Conservation (phyloP, 92 coral and sea anemone species). For the Epizoanthus illoricatus region DNA sequence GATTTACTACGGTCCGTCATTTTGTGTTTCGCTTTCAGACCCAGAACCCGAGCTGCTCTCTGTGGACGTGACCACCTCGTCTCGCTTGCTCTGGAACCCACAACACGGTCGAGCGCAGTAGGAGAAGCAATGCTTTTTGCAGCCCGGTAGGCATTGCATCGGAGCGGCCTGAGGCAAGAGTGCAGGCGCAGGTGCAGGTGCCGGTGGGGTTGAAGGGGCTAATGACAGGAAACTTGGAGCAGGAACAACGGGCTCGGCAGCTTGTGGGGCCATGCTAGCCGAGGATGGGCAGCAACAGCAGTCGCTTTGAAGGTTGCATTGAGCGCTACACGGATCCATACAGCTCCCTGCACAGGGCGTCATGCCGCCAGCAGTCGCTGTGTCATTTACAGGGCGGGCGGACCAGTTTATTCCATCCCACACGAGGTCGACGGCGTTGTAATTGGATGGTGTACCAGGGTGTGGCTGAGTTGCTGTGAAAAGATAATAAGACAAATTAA, state of each 20-base stretch:
- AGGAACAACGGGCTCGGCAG: neutral
- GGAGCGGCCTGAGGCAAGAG: constrained; percentile 48
- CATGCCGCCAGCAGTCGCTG: constrained; percentile 42
- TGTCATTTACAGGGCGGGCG: constrained; percentile 45
- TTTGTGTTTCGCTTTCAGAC: constrained; percentile 3
- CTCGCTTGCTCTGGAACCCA: constrained; percentile 66
- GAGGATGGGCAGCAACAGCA: constrained; percentile 84
- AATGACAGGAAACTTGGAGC: constrained; percentile 39
- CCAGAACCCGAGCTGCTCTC: constrained; percentile 47
- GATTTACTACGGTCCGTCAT: constrained; percentile 8
- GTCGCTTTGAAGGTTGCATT: constrained; percentile 64
- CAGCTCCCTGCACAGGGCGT: constrained; percentile 78
- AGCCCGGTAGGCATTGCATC: constrained; percentile 61
- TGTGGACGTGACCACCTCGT: constrained; percentile 42
- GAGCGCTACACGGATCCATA: constrained; percentile 68
- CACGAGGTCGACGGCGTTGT: constrained; percentile 52
- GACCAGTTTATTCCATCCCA: constrained; percentile 65
- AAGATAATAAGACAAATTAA: neutral
- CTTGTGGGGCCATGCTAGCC: constrained; percentile 43
- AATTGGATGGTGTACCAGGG: constrained; percentile 3
- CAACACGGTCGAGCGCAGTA: constrained; percentile 87
- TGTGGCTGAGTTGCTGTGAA: constrained; percentile 14
- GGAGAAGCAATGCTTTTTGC: constrained; percentile 69
- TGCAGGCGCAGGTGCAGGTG: constrained; percentile 28
- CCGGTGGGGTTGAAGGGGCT: constrained; percentile 33